These are phyloP conservation scores for Lutraria lutraria DNA, from an alignment of 2,888 invertebrate genomes.

Conservation along the genomic window DNA sequence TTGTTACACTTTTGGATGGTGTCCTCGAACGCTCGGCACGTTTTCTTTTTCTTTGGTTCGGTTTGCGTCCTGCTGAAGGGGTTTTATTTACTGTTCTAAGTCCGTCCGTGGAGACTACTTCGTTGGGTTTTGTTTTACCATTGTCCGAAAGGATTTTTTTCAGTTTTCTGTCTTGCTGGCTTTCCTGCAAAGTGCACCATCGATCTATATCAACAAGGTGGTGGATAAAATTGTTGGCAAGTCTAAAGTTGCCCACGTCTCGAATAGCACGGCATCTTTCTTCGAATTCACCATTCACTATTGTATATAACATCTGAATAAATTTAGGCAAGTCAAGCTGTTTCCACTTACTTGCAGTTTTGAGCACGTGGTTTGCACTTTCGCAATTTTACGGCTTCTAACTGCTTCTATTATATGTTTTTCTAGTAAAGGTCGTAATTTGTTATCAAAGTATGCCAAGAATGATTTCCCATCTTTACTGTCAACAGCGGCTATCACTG, in stretches of 20 bases:
- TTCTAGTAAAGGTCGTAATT: constrained; percentile 8
- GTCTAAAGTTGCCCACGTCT: constrained; percentile 29
- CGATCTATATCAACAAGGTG: neutral
- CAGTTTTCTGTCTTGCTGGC: neutral
- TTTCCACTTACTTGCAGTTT: constrained; percentile 26
- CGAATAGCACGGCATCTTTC: constrained; percentile 15
- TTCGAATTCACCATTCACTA: neutral
- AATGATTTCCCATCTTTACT: neutral
- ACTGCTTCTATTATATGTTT: neutral
- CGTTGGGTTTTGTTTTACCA: neutral
- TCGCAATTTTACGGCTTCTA: neutral
- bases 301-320: too few species aligned
- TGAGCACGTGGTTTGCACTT: constrained; percentile 37
- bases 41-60: constrained; percentile 38
- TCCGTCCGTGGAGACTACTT: constrained; percentile 34
- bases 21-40: neutral
- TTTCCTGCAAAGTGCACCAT: neutral
- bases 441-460: constrained; percentile 7
- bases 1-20: neutral
- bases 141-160: neutral
- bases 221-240: neutral
- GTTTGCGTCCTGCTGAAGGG: constrained; percentile 43
- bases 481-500: neutral
- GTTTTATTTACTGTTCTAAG: constrained; percentile 19
- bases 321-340: neutral